Base-by-base conservation (phyloP, 2,113 vertebrate species). In the Callocephalon fimbriatum region DNA sequence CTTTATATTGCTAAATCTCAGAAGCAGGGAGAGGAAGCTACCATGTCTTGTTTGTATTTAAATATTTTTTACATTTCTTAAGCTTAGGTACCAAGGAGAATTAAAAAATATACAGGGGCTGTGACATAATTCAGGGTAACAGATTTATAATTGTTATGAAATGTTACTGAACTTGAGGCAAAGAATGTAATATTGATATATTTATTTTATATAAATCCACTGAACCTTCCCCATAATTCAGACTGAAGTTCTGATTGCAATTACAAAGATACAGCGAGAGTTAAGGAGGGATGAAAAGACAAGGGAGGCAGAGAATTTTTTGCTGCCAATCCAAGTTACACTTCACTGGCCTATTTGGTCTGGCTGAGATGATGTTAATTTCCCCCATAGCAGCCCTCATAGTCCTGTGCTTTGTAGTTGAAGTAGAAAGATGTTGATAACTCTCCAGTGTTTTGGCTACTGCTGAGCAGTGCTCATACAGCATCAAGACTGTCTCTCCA, bases 1-100 rank as follows among this genome's bases (percentile, higher is more conserved):
- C 5, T 40, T 38, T 51, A 47, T 47, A 26, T 40, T 61, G 17
- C 9, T 0, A 0, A 31, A 47, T 35, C 3, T 45, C 8, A 2
- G 18, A 23, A 37, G 8, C 15, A 44, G 7, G 15, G 37, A 44
- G 4, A n/a, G 22, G 15, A 50, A 56, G 32, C 5, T 40, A 29
- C 23, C 51, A 31, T n/a, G 7, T 42, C 3, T 54, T 65, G 12
- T 45, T 51, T 66, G 7, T 47, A 47, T 50, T 86, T 90, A 42
- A 66, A 61, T 0, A 38, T 31, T 54, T 68, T 35, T 65, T 13
- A 12, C 2, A 15, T 32, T 31, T 86, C 73, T 70, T 54, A 89
- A 65, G 15, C 11, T 9, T 19, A 7, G 26, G 10, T 19, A 73
- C 5, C 13, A 70, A 53, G 77, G 15, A 68, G 2, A 82, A 61